These are phyloP conservation scores for Nannobrachium achirus DNA, from an alignment of 2,113 vertebrate genomes.

Conservation along the genomic window DNA sequence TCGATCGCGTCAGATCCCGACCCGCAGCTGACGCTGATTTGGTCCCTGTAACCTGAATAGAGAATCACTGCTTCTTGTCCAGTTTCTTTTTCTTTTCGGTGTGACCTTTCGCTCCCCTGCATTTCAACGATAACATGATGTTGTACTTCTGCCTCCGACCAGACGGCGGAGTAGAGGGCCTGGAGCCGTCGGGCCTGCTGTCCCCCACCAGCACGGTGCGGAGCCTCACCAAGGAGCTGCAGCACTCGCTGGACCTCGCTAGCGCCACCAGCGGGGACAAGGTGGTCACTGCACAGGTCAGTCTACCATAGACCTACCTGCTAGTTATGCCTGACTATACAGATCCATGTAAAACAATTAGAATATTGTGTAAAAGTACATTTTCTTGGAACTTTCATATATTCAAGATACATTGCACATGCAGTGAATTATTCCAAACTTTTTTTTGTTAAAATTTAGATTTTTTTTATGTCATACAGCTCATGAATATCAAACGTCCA, in stretches of 20 bases:
- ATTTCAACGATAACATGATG: not conserved
- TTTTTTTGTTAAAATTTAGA: too few relatives aligned
- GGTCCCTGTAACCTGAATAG: too few relatives aligned
- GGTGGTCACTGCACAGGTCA: slow-evolving; percentile 94
- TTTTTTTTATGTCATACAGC: too few relatives aligned
- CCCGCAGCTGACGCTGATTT: too few relatives aligned
- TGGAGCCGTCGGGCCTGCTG: slow-evolving; percentile 84
- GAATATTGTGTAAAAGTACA: not conserved
- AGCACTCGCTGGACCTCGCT: slow-evolving; percentile 95
- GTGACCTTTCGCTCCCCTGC: too few relatives aligned
- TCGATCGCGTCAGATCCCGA: too few relatives aligned
- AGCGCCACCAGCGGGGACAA: slow-evolving; percentile 97
- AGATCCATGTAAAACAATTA: not conserved
- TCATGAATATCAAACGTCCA: too few relatives aligned
- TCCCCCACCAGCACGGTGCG: slow-evolving; percentile 84
- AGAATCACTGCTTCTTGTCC: too few relatives aligned
- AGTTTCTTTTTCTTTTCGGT: too few relatives aligned
- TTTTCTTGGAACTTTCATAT: too few relatives aligned
- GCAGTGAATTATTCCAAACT: too few relatives aligned
- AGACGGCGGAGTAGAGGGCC: slow-evolving; percentile 42
- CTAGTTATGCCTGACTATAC: not conserved
- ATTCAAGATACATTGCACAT: too few relatives aligned
- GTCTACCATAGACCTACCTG: slow-evolving; percentile 30
- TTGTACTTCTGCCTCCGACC: not conserved
- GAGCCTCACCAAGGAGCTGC: slow-evolving; percentile 87